Percentiles rank a stretch among this genome's conserved stretches.
These are phyloP conservation scores for Microtus montanus DNA, from an alignment of 2,113 vertebrate species.

Conservation along the genomic window DNA sequence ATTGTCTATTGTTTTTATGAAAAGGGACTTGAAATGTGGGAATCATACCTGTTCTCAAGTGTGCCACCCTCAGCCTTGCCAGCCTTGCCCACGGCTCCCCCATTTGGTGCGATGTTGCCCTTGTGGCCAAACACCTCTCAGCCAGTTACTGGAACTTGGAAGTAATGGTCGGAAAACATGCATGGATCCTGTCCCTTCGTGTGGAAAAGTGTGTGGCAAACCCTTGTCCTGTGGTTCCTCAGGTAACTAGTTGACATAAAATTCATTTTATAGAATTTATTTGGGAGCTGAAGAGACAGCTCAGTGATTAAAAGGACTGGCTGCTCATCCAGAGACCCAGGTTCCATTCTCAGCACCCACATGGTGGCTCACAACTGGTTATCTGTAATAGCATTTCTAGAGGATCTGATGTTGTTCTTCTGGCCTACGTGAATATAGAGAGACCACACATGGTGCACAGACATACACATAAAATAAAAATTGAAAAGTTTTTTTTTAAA, in stretches of 20 bases:
- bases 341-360: not conserved
- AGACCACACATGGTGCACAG: not conserved
- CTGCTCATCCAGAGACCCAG: not conserved
- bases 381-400: not conserved
- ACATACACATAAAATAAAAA: not conserved
- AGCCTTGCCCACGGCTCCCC: slow-evolving; percentile 91
- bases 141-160: slow-evolving; percentile 94
- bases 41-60: slow-evolving; percentile 91
- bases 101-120: slow-evolving; percentile 92
- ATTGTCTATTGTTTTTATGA: not conserved
- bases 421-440: not conserved
- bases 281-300: not conserved
- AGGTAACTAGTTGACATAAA: slow-evolving; percentile 85
- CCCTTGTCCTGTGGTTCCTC: slow-evolving; percentile 93
- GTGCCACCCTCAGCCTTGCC: slow-evolving; percentile 93
- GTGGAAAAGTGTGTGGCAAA: slow-evolving; percentile 95
- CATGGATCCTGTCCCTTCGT: slow-evolving; percentile 94
- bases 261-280: not conserved
- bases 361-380: not conserved
- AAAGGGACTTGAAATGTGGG: slow-evolving; percentile 92
- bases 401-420: not conserved
- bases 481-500: not conserved
- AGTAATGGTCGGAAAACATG: slow-evolving; percentile 91
- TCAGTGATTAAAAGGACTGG: not conserved
- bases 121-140: slow-evolving; percentile 93